phyloP scores from a whole-genome alignment of 1,140 invertebrate species.

The Drosophila melanogaster region Release_6_plus_ISO1_MT NT_037436.4:20619001-20619500 shows the following conservation, averaged over 20 bases:
- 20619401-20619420: neutral
- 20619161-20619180: conserved; percentile 66
- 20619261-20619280: conserved; percentile 80
- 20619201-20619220: conserved; percentile 50
- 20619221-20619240: conserved; percentile 23
- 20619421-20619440: conserved; percentile 7
- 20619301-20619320: conserved; percentile 45
- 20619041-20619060: neutral
- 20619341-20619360: conserved; percentile 79
- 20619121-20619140: conserved; percentile 41
- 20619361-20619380: conserved; percentile 58
- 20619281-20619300: conserved; percentile 79
- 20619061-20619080: neutral
- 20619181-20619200: conserved; percentile 67
- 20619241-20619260: conserved; percentile 74
- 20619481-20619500: conserved; percentile 35
- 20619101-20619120: conserved; percentile 31
- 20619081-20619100: conserved; percentile 27
- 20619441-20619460: conserved; percentile 40
- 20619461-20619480: conserved; percentile 52
- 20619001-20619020: too few species aligned
- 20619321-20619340: conserved; percentile 66
- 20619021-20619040: neutral
- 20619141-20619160: conserved; percentile 75
- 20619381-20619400: conserved; percentile 63